phyloP scores from a whole-genome alignment of 2,888 invertebrate genomes.

The Dicyrtomina minuta region DNA sequence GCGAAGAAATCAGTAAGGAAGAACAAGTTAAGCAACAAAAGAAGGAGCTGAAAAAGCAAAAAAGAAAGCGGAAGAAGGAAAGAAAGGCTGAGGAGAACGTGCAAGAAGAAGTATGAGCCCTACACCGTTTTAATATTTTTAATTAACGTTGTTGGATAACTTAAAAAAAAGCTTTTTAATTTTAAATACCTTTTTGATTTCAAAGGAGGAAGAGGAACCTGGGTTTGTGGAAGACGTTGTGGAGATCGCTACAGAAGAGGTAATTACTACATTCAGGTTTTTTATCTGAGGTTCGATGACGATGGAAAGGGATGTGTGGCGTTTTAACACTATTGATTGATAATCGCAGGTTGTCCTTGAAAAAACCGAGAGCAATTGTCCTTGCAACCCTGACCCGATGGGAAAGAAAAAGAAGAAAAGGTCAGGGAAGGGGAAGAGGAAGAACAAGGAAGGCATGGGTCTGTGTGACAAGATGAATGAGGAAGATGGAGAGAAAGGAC shows the following conservation, averaged over 20 bases:
- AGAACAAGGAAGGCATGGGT: constrained; percentile 23
- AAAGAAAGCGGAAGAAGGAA: constrained; percentile 68
- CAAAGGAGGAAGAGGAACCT: background rate
- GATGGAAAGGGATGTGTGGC: background rate
- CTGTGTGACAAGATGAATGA: constrained; percentile 34
- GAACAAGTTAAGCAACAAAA: constrained; percentile 81
- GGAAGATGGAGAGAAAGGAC: constrained; percentile 37
- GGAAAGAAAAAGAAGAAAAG: constrained; percentile 38
- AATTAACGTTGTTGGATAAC: no score
- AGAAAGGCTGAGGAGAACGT: constrained; percentile 56
- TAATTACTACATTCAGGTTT: no score
- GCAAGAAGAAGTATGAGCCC: no score
- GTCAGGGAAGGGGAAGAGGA: constrained; percentile 42
- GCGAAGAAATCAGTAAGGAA: constrained; percentile 82
- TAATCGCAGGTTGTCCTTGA: background rate
- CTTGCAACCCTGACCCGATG: constrained; percentile 13
- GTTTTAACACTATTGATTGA: no score
- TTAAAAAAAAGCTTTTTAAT: background rate
- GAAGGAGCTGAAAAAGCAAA: constrained; percentile 83
- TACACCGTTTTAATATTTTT: no score
- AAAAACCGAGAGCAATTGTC: constrained; percentile 11
- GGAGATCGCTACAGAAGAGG: no score
- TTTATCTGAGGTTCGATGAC: no score
- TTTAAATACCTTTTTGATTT: background rate
- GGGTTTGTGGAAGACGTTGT: no score